Evolutionary conservation across 2,888 invertebrate species (phyloP), one percentile per base, ranked within the genome.

Genomic region (Diarsia brunnea): DNA sequence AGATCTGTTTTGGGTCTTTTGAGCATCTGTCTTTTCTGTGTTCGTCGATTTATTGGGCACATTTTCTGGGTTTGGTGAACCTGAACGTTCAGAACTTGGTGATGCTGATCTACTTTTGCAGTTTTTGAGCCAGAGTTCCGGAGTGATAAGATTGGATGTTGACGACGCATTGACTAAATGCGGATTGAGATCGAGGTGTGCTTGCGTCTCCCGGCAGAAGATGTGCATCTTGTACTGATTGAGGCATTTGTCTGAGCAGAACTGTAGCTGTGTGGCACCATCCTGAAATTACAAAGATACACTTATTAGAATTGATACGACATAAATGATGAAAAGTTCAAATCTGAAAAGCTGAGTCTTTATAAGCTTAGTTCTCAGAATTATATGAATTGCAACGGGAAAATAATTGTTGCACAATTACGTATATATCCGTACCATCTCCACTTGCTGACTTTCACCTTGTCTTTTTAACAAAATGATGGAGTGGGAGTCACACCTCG

Each of bases 161-260:
- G 97, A 95, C 12, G 97, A 91, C 69, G 95, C 95, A 89, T 92
- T 95, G 85, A 96, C 97, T 87, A 98, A 94, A 92, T 98, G 98
- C 1, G 98, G 98, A 92, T 98, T 98, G 94, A 99, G 97, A 92
- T 99, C 98, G 77, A 99, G 97, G 92, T 99, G 99, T 12, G 99
- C 99, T 92, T 98, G 98, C 10, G 99, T 99, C 95, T 99, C 99
- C 69, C 98, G 98, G 95, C 99, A 99, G 95, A 99, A 99, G 84
- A 99, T 99, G 94, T 99, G 98, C 99, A 99, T 99, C 96, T 99
- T 99, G 97, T 99, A 99, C 94, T 99, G 99, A 92, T 99, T 99
- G 86, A 99, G 97, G 91, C 99, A 99, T 97, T 99, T 99, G 94
- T 99, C 98, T 66, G 98, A 98, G 94, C 97, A 98, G 94, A 99